phyloP scores from a whole-genome alignment of 2,888 invertebrate species.

The Augiades crinisus region DNA sequence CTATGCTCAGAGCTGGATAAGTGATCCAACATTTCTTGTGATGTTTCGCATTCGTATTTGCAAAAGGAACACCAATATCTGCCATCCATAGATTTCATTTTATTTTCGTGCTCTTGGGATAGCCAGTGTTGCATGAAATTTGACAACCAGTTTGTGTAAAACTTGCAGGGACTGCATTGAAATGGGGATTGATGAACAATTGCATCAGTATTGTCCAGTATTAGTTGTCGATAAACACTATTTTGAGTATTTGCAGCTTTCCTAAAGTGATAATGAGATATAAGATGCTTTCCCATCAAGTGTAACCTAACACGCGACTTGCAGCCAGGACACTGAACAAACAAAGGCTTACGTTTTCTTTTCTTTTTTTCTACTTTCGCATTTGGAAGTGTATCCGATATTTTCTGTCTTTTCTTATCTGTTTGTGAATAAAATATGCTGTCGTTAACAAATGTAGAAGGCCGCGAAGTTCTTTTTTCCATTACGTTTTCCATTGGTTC shows the following conservation, averaged over 20 bases:
- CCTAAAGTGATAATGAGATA: constrained; percentile 92
- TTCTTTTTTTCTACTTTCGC: constrained; percentile 58
- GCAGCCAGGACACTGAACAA: constrained; percentile 87
- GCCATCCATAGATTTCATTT: constrained; percentile 76
- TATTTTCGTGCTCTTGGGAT: constrained; percentile 82
- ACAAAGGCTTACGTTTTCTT: constrained; percentile 80
- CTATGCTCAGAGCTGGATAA: constrained; percentile 84
- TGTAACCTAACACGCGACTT: constrained; percentile 84
- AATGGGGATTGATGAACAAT: constrained; percentile 92
- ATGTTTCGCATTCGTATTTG: constrained; percentile 84
- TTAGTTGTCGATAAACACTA: constrained; percentile 81
- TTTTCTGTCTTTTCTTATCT: constrained; percentile 44
- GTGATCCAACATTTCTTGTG: constrained; percentile 85
- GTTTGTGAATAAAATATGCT: constrained; percentile 47
- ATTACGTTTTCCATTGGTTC: constrained; percentile 48
- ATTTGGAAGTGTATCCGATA: constrained; percentile 36
- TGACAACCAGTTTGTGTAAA: constrained; percentile 89
- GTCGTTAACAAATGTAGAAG: constrained; percentile 58
- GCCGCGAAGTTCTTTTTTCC: constrained; percentile 58
- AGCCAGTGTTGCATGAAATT: constrained; percentile 88
- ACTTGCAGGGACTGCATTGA: constrained; percentile 92
- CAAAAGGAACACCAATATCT: constrained; percentile 88
- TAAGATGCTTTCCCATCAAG: constrained; percentile 91
- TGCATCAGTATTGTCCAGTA: constrained; percentile 88
- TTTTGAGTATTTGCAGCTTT: constrained; percentile 83